phyloP scores from a whole-genome alignment of 1,140 invertebrate species.

The Hylaeus anthracinus region DNA sequence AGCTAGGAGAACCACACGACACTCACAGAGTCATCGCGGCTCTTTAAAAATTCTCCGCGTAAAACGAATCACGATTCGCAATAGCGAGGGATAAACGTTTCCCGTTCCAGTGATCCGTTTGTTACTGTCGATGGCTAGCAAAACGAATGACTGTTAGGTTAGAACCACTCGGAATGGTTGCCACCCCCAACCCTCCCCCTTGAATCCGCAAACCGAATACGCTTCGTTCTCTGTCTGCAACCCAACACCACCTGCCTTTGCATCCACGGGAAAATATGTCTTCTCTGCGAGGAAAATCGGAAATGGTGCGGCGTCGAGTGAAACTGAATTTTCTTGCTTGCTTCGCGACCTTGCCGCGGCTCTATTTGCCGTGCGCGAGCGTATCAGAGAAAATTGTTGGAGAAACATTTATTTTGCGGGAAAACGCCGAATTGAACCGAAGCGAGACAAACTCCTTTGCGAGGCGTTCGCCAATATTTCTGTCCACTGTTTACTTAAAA shows the following conservation, averaged over 20 bases:
- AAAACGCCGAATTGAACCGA: background rate
- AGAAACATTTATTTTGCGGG: background rate
- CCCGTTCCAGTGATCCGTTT: constrained; percentile 54
- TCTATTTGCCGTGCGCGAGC: background rate
- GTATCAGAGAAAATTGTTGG: background rate
- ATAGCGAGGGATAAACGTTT: constrained; percentile 52
- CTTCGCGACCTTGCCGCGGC: background rate
- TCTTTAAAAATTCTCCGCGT: constrained; percentile 15
- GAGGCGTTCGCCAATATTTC: too few relatives aligned
- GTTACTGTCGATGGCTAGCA: constrained; percentile 54
- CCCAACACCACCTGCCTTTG: constrained; percentile 31
- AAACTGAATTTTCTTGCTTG: background rate
- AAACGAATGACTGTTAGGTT: constrained; percentile 46
- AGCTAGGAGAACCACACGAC: too few relatives aligned
- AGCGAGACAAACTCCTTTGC: too few relatives aligned
- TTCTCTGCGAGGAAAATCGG: constrained; percentile 15
- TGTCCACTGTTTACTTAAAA: too few relatives aligned
- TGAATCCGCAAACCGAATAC: background rate
- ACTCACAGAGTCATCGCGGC: too few relatives aligned
- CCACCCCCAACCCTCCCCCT: constrained; percentile 3
- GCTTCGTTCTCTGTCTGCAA: constrained; percentile 15
- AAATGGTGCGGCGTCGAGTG: constrained; percentile 13
- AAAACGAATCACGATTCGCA: constrained; percentile 51
- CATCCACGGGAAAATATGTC: constrained; percentile 42
- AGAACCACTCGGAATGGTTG: constrained; percentile 1